These are phyloP conservation scores for Pterobdella sp. DNA, from an alignment of 2,888 invertebrate genomes.

Conservation along the genomic window DNA sequence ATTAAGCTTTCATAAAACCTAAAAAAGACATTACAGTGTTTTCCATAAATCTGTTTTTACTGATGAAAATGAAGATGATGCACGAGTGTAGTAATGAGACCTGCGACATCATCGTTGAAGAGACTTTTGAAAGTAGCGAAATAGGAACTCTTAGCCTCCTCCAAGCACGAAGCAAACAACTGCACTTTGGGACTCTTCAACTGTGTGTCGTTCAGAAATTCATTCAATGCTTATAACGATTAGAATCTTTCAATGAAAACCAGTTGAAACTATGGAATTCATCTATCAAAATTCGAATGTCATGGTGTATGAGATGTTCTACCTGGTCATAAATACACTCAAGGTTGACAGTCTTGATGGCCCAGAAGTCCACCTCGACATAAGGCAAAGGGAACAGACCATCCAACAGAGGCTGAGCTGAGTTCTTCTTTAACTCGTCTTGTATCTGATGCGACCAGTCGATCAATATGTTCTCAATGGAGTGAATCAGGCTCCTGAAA, in stretches of 20 bases:
- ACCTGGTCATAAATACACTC: constrained; percentile 86
- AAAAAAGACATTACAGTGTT: too few relatives aligned
- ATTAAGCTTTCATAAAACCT: too few relatives aligned
- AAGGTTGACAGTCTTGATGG: constrained; percentile 69
- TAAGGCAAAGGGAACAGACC: constrained; percentile 73
- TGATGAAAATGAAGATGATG: too few relatives aligned
- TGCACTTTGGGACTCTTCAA: constrained; percentile 59
- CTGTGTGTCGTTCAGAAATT: too few relatives aligned
- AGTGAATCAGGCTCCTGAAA: constrained; percentile 66
- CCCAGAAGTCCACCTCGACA: constrained; percentile 76
- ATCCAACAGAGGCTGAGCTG: constrained; percentile 69
- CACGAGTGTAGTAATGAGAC: constrained; percentile 50
- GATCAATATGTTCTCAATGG: constrained; percentile 87
- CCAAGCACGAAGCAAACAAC: constrained; percentile 82
- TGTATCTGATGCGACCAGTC: constrained; percentile 88
- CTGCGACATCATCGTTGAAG: constrained; percentile 77
- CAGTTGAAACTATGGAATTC: too few relatives aligned
- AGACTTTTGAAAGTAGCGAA: constrained; percentile 80
- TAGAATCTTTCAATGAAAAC: too few relatives aligned
- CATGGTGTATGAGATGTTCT: not conserved
- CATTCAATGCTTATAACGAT: too few relatives aligned
- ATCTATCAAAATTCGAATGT: too few relatives aligned
- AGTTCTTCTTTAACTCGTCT: constrained; percentile 81
- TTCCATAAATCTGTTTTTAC: too few relatives aligned
- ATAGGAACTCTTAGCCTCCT: constrained; percentile 83